phyloP scores from a whole-genome alignment of 2,797 vertebrate genomes.

The Eulemur mongoz region DNA sequence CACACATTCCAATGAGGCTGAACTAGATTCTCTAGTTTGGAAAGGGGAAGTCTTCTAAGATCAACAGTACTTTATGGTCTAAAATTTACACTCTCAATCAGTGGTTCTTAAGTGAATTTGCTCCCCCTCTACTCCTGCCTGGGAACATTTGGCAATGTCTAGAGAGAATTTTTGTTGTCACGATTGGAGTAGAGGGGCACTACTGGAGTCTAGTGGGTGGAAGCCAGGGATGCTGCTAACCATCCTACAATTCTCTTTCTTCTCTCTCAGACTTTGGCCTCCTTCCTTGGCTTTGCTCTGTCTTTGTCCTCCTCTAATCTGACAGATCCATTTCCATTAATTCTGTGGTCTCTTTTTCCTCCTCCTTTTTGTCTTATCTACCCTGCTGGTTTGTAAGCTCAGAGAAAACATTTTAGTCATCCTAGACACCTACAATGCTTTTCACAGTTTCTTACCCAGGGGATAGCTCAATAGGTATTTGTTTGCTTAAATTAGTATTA shows the following conservation, averaged over 20 bases:
- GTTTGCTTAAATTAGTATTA: not conserved
- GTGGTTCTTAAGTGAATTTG: not conserved
- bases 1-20: not conserved
- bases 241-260: not conserved
- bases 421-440: not conserved
- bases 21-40: not conserved
- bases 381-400: not conserved
- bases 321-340: not conserved
- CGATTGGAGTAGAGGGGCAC: not conserved
- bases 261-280: not conserved
- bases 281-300: not conserved
- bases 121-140: not conserved
- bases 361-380: not conserved
- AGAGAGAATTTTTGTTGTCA: not conserved
- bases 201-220: not conserved
- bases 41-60: not conserved
- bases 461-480: not conserved
- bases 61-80: not conserved
- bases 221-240: not conserved
- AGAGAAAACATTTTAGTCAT: slow-evolving; percentile 12
- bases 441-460: not conserved
- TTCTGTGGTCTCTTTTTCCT: not conserved
- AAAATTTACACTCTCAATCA: not conserved
- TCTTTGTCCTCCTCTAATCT: not conserved
- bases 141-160: not conserved